Conservation (phyloP, 1,140 invertebrate genomes). For the Brachionus rotundiformis region DNA sequence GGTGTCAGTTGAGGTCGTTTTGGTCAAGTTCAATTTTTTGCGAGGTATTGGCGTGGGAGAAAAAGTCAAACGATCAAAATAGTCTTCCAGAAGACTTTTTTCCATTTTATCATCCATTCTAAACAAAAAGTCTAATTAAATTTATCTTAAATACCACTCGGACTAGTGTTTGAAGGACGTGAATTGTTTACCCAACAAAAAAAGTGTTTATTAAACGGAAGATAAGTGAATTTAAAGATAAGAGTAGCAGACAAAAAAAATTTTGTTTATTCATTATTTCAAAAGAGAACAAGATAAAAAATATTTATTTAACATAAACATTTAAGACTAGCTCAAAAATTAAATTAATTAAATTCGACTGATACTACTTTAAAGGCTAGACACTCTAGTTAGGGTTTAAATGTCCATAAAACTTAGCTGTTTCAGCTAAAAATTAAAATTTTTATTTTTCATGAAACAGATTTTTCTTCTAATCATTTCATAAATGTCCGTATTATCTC, state of each 20-base stretch:
- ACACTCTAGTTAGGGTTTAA: not conserved
- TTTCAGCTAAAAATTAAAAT: not conserved
- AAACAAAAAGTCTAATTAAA: not conserved
- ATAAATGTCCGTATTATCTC: conserved; percentile 21
- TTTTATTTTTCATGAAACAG: conserved; percentile 16
- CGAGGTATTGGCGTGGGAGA: conserved; percentile 17
- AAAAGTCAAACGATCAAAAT: conserved; percentile 11
- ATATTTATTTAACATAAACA: conserved; percentile 18
- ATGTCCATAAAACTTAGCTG: conserved; percentile 26
- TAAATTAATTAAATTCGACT: conserved; percentile 42
- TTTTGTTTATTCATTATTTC: conserved; percentile 26
- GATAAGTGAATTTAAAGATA: conserved; percentile 15
- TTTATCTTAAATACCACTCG: conserved; percentile 9
- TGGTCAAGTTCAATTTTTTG: not conserved
- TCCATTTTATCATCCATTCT: conserved; percentile 25
- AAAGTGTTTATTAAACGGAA: not conserved
- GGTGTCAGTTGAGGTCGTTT: not conserved
- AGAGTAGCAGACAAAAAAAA: conserved; percentile 18
- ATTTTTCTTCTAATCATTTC: conserved; percentile 18
- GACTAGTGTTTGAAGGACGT: not conserved
- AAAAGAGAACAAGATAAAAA: conserved; percentile 26
- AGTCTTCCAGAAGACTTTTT: conserved; percentile 2
- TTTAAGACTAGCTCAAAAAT: not conserved
- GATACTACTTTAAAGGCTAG: conserved; percentile 10
- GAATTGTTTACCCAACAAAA: not conserved